Percentiles rank a stretch among this genome's conserved stretches.
These are phyloP conservation scores for Lophura nycthemera DNA, from an alignment of 2,113 vertebrate genomes.

Conservation along the genomic window DNA sequence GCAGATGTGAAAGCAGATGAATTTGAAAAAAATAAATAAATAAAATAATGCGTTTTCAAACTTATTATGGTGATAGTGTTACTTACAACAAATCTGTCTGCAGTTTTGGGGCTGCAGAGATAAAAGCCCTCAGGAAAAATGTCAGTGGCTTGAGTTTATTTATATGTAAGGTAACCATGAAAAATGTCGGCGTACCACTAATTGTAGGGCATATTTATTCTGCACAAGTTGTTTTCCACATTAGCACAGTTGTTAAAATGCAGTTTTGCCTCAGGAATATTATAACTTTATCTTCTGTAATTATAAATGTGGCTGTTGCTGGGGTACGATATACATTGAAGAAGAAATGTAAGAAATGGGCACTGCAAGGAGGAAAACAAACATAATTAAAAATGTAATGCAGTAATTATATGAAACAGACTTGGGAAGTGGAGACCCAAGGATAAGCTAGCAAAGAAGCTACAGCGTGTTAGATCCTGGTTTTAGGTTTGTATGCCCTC, in stretches of 20 bases:
- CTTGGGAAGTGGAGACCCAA: not conserved
- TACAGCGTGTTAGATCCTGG: not conserved
- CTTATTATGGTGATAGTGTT: constrained; percentile 73
- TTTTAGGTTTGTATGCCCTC: constrained; percentile 50
- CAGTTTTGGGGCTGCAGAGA: constrained; percentile 67
- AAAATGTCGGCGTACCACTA: constrained; percentile 70
- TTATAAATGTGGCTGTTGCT: constrained; percentile 65
- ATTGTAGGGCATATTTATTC: constrained; percentile 78
- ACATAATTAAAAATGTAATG: constrained; percentile 52
- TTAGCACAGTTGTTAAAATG: constrained; percentile 71
- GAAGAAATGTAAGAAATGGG: constrained; percentile 5
- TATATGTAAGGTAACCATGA: constrained; percentile 69
- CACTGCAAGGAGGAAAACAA: constrained; percentile 29
- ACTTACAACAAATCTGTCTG: constrained; percentile 74
- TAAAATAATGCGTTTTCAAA: constrained; percentile 72
- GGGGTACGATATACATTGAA: constrained; percentile 2
- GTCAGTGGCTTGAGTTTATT: constrained; percentile 69
- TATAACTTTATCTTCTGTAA: constrained; percentile 69
- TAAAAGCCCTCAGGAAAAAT: constrained; percentile 67
- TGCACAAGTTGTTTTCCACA: constrained; percentile 72
- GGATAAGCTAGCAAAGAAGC: constrained; percentile 12
- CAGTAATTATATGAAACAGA: not conserved
- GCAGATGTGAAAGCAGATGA: constrained; percentile 77
- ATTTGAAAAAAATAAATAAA: constrained; percentile 68
- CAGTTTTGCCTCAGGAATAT: constrained; percentile 66